Evolutionary conservation across 2,888 invertebrate species (phyloP), one percentile per base, ranked within the genome.

Genomic region (Tipula unca): DNA sequence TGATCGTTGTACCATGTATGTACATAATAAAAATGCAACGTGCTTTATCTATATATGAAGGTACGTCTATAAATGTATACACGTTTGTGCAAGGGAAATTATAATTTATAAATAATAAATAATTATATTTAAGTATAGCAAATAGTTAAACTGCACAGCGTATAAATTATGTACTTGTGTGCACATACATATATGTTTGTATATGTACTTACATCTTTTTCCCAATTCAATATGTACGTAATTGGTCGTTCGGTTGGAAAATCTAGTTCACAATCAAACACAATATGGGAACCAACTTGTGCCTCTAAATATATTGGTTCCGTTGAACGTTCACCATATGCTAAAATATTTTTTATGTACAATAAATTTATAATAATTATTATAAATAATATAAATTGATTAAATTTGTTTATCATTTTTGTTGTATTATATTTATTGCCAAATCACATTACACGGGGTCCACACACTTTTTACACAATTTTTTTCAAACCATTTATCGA

Each of bases 141-240:
- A 10, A 54, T 17, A 54, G 5, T 54, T 54, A 3, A 54, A 13
- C 10, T 39, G 39, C 13, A 4, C 39, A 13, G 13, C 4, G 13
- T 36, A 36, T 36, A 35, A 4, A 35, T 36, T 13, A 8, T 8
- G 36, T 35, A 36, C 10, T 36, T 36, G 36, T 36, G 1, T 13
- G 10, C 36, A 10, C 36, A 36, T 36, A n/a, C n/a, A n/a, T n/a
- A n/a, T n/a, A n/a, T n/a, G n/a, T n/a, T n/a, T n/a, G n/a, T n/a
- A n/a, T n/a, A n/a, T n/a, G 13, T 39, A 91, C 95, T 95, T 92
- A 96, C 96, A 90, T 96, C 96, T 91, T 96, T 97, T 89, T 95
- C 96, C 98, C 98, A 98, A 89, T 95, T 94, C 86, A 98, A 93
- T 88, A 96, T 94, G 90, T 97, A 97, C 8, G 97, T 96, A 88